phyloP scores from a whole-genome alignment of 2,888 invertebrate genomes.

The Linnaemya vulpina region DNA sequence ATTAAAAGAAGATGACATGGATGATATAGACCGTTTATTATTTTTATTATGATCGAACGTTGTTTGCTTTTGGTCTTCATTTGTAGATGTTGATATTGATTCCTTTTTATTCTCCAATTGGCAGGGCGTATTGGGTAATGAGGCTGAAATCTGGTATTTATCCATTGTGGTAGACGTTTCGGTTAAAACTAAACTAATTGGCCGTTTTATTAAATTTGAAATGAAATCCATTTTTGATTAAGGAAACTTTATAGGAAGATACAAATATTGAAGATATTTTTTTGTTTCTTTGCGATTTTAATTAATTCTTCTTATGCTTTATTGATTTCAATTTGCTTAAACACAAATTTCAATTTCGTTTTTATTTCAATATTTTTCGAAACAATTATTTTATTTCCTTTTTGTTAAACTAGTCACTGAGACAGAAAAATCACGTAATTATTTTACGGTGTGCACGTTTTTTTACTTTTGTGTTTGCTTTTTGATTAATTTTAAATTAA shows the following conservation, averaged over 20 bases:
- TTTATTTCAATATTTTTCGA: conserved; percentile 31
- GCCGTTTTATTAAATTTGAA: conserved; percentile 81
- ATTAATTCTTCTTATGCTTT: conserved; percentile 60
- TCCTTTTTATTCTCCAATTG: conserved; percentile 1
- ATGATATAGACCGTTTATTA: conserved; percentile 34
- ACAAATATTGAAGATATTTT: not conserved
- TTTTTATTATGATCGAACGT: conserved; percentile 11
- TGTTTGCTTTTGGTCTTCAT: not conserved
- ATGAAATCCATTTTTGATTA: conserved; percentile 80
- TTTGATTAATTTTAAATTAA: conserved; percentile 61
- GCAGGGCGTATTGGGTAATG: conserved; percentile 45
- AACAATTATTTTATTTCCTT: conserved; percentile 38
- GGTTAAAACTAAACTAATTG: conserved; percentile 77
- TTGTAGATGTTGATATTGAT: not conserved
- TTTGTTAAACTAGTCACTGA: conserved; percentile 57
- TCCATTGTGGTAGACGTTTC: conserved; percentile 65
- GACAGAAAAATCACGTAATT: conserved; percentile 70
- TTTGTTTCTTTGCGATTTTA: conserved; percentile 32
- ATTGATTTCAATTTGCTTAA: conserved; percentile 60
- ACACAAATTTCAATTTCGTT: conserved; percentile 52
- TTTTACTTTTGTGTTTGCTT: conserved; percentile 27
- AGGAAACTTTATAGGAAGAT: not conserved
- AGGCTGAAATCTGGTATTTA: conserved; percentile 52
- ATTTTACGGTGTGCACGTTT: conserved; percentile 67
- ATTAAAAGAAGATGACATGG: conserved; percentile 46